Evolutionary conservation across 1,140 invertebrate genomes (phyloP).

Genomic region (Lasaia peninsularis): DNA sequence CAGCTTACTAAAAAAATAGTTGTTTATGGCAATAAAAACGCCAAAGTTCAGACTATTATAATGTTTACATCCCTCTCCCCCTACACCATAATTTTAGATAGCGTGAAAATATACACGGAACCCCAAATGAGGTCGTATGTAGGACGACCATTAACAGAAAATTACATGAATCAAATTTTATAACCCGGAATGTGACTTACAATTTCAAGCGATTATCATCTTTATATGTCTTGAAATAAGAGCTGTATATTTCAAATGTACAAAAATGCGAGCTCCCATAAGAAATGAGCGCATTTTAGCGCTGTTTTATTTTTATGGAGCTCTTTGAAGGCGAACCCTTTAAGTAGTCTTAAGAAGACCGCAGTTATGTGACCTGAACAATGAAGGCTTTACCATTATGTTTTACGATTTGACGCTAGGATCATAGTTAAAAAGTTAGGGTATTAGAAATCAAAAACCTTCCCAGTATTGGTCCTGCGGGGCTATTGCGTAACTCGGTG

Average conservation of each 20-base stretch:
- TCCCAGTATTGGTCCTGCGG: too few relatives aligned
- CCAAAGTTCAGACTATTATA: too few relatives aligned
- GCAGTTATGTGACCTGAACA: conserved; percentile 9
- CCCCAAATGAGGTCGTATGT: neutral
- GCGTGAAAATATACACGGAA: too few relatives aligned
- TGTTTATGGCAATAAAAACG: too few relatives aligned
- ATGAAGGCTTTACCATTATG: conserved; percentile 1
- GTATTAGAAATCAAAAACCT: neutral
- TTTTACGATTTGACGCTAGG: neutral
- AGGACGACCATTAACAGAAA: neutral
- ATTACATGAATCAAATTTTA: neutral
- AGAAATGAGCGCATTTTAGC: conserved; percentile 5
- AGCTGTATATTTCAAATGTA: neutral
- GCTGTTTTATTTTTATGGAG: conserved; percentile 10
- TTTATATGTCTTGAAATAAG: neutral
- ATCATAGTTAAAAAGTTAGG: neutral
- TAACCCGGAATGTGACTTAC: neutral
- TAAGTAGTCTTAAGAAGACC: conserved; percentile 11
- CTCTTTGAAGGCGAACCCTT: conserved; percentile 9
- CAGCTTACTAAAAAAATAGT: too few relatives aligned
- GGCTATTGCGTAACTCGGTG: too few relatives aligned
- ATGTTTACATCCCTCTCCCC: too few relatives aligned
- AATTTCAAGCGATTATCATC: neutral
- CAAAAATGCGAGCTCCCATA: neutral
- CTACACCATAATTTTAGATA: too few relatives aligned